Percentiles rank a stretch among this genome's conserved stretches.
Conservation (phyloP, 2,888 invertebrate genomes). For the Lycocerus yunnanus region DNA sequence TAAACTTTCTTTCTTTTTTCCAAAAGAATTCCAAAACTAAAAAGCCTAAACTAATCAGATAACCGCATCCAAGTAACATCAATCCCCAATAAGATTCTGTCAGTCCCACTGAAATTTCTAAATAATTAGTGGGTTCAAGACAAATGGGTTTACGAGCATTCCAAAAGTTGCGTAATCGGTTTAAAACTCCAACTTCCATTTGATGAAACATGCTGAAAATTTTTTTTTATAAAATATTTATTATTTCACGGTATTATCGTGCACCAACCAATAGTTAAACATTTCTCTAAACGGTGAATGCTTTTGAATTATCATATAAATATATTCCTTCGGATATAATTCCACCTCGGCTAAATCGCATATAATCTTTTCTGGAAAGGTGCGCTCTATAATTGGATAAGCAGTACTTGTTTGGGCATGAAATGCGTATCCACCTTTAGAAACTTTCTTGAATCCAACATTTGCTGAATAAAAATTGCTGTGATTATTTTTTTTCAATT, state of each 20-base stretch:
- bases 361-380: slow-evolving; percentile 67
- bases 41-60: slow-evolving; percentile 51
- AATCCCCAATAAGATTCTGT: slow-evolving; percentile 65
- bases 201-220: slow-evolving; percentile 62
- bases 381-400: slow-evolving; percentile 68
- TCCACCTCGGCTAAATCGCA: slow-evolving; percentile 70
- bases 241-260: not conserved
- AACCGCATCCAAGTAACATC: slow-evolving; percentile 59
- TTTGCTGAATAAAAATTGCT: slow-evolving; percentile 60
- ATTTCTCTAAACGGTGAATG: slow-evolving; percentile 67
- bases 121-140: slow-evolving; percentile 57
- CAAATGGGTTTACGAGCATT: slow-evolving; percentile 65
- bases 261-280: slow-evolving; percentile 63
- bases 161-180: slow-evolving; percentile 62
- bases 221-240: not conserved
- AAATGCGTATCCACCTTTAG: slow-evolving; percentile 70
- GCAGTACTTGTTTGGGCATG: slow-evolving; percentile 70
- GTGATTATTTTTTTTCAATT: slow-evolving; percentile 50
- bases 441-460: slow-evolving; percentile 64
- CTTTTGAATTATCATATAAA: slow-evolving; percentile 62
- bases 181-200: slow-evolving; percentile 64
- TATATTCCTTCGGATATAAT: slow-evolving; percentile 64
- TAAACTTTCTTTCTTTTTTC: not conserved
- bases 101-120: slow-evolving; percentile 60
- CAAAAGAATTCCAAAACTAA: slow-evolving; percentile 52